Evolutionary conservation across 2,797 vertebrate genomes (phyloP), one percentile per base, ranked within the genome.

Genomic region (Liparis tanakae): DNA sequence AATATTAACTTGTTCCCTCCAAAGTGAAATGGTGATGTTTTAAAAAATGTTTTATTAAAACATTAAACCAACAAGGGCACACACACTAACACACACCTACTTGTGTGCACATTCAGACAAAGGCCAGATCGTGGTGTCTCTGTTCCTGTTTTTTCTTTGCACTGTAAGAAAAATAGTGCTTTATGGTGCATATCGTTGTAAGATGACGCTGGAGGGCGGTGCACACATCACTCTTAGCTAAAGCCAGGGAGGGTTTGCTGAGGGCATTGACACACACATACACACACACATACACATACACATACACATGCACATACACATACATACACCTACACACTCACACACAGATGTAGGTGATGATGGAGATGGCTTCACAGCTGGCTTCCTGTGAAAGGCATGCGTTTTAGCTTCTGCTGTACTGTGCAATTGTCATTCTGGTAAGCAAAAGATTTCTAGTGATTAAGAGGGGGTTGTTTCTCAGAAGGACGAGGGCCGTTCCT

Each of bases 281-380:
- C 41, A 61, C 15, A 25, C n/a, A n/a, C n/a, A n/a, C n/a, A n/a
- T n/a, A n/a, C n/a, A n/a, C n/a, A n/a, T n/a, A n/a, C n/a, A n/a
- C n/a, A n/a, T n/a, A n/a, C n/a, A n/a, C n/a, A n/a, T n/a, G n/a
- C 25, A 30, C 25, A 30, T 13, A 48, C 20, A 77, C 55, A 50
- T 41, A 46, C 15, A 46, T 17, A 46, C 44, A 46, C 44, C 18
- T 17, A 48, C 17, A 62, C 17, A 30, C 18, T 17, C 22, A 54
- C 25, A 77, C 56, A 41, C 50, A 58, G 41, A 62, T 72, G 64
- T 41, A 58, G n/a, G 56, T 75, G 74, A 44, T 72, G 68, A 74
- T 70, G 57, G 68, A 69, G 25, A 37, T 68, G 48, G 59, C 0
- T 0, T 71, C 67, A 66, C 59, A 55, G 60, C 62, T 72, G 63